Percentiles rank a stretch among this genome's conserved stretches.
These are phyloP conservation scores for Clitarchus hookeri DNA, from an alignment of 2,888 invertebrate species.

Conservation along the genomic window DNA sequence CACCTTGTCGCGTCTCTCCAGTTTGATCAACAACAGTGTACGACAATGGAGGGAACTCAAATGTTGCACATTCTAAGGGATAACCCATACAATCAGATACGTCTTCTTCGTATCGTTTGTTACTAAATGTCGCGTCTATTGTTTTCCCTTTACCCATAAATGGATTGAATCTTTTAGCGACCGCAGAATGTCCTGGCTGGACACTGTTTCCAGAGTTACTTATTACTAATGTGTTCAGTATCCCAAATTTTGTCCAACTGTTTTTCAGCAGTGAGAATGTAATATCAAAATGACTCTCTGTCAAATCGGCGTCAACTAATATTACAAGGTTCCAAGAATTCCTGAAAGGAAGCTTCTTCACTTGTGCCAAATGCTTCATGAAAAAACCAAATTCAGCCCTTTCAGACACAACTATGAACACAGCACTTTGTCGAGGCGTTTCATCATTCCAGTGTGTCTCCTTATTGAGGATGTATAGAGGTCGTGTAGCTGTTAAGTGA, in stretches of 20 bases:
- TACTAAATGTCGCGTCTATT: too few species aligned
- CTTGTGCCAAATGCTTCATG: not conserved
- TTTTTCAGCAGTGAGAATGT: not conserved
- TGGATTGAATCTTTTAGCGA: not conserved
- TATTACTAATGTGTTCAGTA: not conserved
- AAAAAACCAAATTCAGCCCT: too few species aligned
- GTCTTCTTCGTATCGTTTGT: not conserved
- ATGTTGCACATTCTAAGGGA: not conserved
- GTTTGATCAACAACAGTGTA: too few species aligned
- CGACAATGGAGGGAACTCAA: not conserved
- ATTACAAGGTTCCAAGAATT: not conserved
- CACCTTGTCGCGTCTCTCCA: too few species aligned
- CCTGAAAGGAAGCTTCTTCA: not conserved
- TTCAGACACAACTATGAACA: too few species aligned
- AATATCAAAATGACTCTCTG: not conserved
- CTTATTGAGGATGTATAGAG: too few species aligned
- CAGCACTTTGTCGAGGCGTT: too few species aligned
- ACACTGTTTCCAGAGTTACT: not conserved
- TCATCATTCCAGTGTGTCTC: too few species aligned
- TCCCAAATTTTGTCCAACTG: not conserved
- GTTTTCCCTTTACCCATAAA: not conserved
- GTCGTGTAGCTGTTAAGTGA: too few species aligned
- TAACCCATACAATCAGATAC: not conserved
- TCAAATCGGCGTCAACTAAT: not conserved
- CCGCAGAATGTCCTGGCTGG: not conserved